A percentile compares a stretch with the other conserved stretches of the same genome.
Evolutionary conservation across 2,888 invertebrate species (phyloP).

Genomic region (Parthenolecanium corni): DNA sequence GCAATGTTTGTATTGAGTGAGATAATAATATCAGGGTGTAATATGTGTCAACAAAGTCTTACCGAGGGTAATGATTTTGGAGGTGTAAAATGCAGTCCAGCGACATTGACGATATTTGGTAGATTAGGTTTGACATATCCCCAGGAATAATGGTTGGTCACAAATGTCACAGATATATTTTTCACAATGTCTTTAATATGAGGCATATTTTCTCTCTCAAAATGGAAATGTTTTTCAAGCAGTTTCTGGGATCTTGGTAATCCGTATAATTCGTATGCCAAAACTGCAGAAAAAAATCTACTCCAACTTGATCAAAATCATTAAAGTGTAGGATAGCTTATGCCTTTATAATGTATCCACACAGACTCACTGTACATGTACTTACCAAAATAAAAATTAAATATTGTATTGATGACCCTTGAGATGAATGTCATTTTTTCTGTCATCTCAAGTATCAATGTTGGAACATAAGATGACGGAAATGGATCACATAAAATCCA

Average conservation of each 20-base stretch:
- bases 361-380: too few species aligned
- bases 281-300: background rate
- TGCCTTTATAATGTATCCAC: too few species aligned
- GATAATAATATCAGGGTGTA: too few species aligned
- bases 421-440: slow-evolving; percentile 24
- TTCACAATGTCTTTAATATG: slow-evolving; percentile 23
- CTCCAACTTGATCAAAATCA: too few species aligned
- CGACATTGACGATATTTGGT: slow-evolving; percentile 18
- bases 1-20: too few species aligned
- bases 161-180: slow-evolving; percentile 26
- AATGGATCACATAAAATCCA: slow-evolving; percentile 25
- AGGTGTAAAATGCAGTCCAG: slow-evolving; percentile 26
- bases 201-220: background rate
- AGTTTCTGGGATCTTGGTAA: background rate
- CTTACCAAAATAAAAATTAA: background rate
- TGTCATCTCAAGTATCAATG: slow-evolving; percentile 1
- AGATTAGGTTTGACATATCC: slow-evolving; percentile 9
- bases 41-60: too few species aligned
- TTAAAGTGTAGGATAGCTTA: too few species aligned
- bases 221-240: slow-evolving; percentile 14
- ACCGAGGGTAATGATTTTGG: slow-evolving; percentile 24
- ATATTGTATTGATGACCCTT: slow-evolving; percentile 16
- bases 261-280: background rate
- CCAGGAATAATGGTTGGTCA: slow-evolving; percentile 19
- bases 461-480: slow-evolving; percentile 27